Base-by-base conservation (phyloP, 2,113 vertebrate species). In the Zingel zingel region DNA sequence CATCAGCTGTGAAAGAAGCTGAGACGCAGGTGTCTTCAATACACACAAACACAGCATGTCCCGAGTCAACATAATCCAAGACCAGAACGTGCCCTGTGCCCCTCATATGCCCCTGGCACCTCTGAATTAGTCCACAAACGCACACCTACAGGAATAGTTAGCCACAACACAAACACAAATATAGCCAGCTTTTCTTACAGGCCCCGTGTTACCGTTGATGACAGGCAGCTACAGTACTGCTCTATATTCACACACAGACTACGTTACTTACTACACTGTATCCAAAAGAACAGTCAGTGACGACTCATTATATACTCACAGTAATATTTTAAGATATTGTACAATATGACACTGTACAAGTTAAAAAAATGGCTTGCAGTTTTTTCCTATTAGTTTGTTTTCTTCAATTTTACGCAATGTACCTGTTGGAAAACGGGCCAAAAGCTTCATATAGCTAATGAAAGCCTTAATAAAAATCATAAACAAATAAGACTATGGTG, bases 141-240 rank as follows among this genome's bases (percentile, higher is more conserved):
- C 27, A 71, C 45, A 51, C 62, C 45, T 10, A 53, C 36, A 56
- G 27, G 50, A 83, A 86, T 74, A 88, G 63, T 30, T 64, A 23
- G 64, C 65, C 79, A 84, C 77, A 85, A 86, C 79, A 87, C 82
- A 88, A 78, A 83, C 79, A 85, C 66, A 87, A 82, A 86, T 77
- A 83, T 61, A 74, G 51, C 56, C 65, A 25, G 59, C 15, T 64
- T 74, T 69, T 77, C 57, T 63, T 73, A 36, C 57, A 45, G 63
- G 45, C 39, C 45, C 19, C 33, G 58, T 66, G 77, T 68, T 59
- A 75, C 70, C 70, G 5, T 64, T 15, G 79, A 77, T 85, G 81
- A 87, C 79, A 23, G 54, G 47, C 56, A 45, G 56, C 51, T 19
- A 21, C 43, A 58, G 36, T 16, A 4, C 33, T 71, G 65, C 67